Conservation (phyloP, 2,888 invertebrate species). For the Hoplodrina ambigua region DNA sequence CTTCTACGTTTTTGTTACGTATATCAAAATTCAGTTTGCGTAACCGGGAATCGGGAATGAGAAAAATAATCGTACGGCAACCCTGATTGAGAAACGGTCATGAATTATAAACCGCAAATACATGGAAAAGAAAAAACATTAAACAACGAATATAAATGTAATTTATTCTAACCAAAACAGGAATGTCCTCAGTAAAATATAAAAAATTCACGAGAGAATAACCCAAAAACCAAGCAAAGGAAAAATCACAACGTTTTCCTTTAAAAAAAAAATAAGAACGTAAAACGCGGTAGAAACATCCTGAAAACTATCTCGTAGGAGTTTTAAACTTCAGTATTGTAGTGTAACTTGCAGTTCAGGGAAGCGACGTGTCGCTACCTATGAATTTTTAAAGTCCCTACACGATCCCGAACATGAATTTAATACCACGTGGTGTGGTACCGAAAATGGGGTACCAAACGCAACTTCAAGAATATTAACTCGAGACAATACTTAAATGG, state of each 20-base stretch:
- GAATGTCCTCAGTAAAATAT: background rate
- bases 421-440: background rate
- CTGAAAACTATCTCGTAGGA: slow-evolving; percentile 19
- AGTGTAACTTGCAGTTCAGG: slow-evolving; percentile 13
- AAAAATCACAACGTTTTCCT: slow-evolving; percentile 11
- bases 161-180: background rate
- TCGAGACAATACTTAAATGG: background rate
- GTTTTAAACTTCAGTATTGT: slow-evolving; percentile 6
- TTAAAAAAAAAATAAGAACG: background rate
- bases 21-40: slow-evolving; percentile 2
- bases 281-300: slow-evolving; percentile 1
- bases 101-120: background rate
- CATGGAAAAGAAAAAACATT: background rate
- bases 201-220: background rate
- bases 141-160: background rate
- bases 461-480: background rate
- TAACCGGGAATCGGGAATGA: background rate
- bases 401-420: slow-evolving; percentile 16
- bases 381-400: slow-evolving; percentile 31
- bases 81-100: background rate
- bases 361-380: slow-evolving; percentile 1
- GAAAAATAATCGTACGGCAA: background rate
- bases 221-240: background rate
- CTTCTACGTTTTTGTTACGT: background rate
- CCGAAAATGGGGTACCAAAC: background rate